Percentiles rank a stretch among this genome's conserved stretches.
phyloP scores from a whole-genome alignment of 2,113 vertebrate species.

The Chamaetylas fuelleborni region DNA sequence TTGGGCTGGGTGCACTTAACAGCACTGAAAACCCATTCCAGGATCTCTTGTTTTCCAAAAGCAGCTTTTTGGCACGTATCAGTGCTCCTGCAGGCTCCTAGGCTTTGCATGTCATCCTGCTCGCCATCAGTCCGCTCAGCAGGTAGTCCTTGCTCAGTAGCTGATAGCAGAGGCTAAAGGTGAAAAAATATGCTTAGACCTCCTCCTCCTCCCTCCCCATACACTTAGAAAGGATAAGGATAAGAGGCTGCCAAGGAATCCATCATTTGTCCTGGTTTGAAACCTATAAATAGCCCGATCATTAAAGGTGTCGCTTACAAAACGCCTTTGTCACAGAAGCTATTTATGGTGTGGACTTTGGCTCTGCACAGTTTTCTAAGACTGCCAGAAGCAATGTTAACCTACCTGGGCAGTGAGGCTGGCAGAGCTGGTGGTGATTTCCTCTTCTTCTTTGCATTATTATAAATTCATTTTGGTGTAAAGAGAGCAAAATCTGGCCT shows the following conservation, averaged over 20 bases:
- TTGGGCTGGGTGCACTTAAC: neutral
- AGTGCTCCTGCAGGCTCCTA: neutral
- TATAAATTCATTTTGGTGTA: neutral
- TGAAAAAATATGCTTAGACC: neutral
- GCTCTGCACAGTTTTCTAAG: neutral
- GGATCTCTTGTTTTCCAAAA: neutral
- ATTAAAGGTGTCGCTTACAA: constrained; percentile 32
- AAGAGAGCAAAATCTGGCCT: neutral
- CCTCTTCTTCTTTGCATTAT: neutral
- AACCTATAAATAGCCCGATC: constrained; percentile 32
- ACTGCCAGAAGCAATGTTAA: neutral
- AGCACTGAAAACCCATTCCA: neutral
- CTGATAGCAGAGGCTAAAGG: neutral
- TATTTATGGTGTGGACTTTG: neutral
- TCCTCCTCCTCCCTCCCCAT: neutral
- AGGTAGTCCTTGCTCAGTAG: neutral
- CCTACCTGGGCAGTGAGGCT: neutral
- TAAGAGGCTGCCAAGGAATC: neutral
- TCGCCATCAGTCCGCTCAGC: neutral
- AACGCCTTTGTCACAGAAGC: constrained; percentile 11
- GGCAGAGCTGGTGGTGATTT: neutral
- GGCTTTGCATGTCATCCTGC: neutral
- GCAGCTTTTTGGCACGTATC: neutral
- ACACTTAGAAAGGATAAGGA: neutral
- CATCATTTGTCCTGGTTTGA: neutral